phyloP scores from a whole-genome alignment of 2,888 invertebrate species.

The Drosophila melanocephala region DNA sequence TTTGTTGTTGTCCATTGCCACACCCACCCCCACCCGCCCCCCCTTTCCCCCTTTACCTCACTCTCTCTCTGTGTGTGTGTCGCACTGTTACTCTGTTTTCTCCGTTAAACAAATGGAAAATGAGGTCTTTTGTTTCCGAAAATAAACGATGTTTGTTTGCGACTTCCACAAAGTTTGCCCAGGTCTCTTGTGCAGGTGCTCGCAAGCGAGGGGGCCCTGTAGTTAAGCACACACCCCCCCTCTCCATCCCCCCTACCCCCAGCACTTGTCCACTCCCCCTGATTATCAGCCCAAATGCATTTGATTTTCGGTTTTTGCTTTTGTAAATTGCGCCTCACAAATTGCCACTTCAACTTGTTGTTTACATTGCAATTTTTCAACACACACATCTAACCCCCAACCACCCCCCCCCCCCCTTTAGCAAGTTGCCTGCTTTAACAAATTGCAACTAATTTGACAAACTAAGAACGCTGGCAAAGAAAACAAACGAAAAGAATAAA shows the following conservation, averaged over 20 bases:
- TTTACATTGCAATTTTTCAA: slow-evolving; percentile 77
- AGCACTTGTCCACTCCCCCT: slow-evolving; percentile 6
- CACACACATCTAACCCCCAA: not conserved
- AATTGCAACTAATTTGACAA: slow-evolving; percentile 76
- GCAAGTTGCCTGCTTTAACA: slow-evolving; percentile 40
- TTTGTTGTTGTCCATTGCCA: slow-evolving; percentile 45
- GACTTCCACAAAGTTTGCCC: slow-evolving; percentile 23
- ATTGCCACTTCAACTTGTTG: slow-evolving; percentile 61
- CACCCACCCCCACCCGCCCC: not conserved
- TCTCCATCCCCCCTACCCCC: not conserved
- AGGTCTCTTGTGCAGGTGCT: slow-evolving; percentile 57
- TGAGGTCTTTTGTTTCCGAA: slow-evolving; percentile 80
- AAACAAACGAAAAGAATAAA: not conserved
- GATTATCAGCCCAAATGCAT: slow-evolving; percentile 59
- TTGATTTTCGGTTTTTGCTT: slow-evolving; percentile 51
- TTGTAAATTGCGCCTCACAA: slow-evolving; percentile 47
- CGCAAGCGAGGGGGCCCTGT: slow-evolving; percentile 6
- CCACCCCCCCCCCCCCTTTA: not conserved
- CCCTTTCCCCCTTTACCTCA: not conserved
- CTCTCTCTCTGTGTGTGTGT: slow-evolving; percentile 2
- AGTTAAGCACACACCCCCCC: not conserved
- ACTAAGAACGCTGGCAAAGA: slow-evolving; percentile 10
- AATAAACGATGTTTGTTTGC: slow-evolving; percentile 80
- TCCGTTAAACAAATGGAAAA: slow-evolving; percentile 76
- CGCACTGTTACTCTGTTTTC: not conserved